Conservation (phyloP, 2,888 invertebrate genomes). For the Dione juno region DNA sequence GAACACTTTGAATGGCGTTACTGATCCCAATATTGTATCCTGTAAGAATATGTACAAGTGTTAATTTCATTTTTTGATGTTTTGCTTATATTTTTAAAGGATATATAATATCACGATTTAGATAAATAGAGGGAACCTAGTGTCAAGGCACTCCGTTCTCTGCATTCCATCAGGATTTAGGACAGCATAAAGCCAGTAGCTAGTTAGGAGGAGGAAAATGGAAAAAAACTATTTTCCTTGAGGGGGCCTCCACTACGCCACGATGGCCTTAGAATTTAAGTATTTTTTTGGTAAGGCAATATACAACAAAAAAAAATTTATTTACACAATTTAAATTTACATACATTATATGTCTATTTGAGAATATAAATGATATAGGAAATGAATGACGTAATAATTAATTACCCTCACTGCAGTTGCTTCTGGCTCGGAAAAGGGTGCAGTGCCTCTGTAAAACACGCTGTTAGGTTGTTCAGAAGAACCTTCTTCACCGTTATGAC, state of each 20-base stretch:
- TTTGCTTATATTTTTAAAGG: neutral
- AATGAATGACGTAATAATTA: neutral
- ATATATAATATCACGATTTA: neutral
- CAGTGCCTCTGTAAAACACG: constrained; percentile 90
- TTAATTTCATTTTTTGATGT: neutral
- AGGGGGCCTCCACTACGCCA: too few relatives aligned
- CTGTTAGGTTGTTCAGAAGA: constrained; percentile 90
- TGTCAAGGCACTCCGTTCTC: neutral
- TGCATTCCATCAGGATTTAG: neutral
- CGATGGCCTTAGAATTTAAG: too few relatives aligned
- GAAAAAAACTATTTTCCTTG: too few relatives aligned
- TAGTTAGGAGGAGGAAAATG: too few relatives aligned
- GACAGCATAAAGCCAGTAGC: too few relatives aligned
- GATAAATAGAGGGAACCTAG: neutral
- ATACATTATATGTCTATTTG: neutral
- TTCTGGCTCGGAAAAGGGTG: constrained; percentile 95
- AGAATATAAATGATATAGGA: neutral
- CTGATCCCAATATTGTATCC: constrained; percentile 70
- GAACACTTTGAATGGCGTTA: constrained; percentile 70
- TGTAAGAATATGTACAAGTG: constrained; percentile 51
- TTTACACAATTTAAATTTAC: neutral
- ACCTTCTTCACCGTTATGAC: constrained; percentile 86
- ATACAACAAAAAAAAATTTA: too few relatives aligned
- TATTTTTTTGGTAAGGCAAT: too few relatives aligned
- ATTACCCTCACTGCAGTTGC: constrained; percentile 84